Base-by-base conservation (phyloP, 2,888 invertebrate genomes). In the Amphipoea oculea region DNA sequence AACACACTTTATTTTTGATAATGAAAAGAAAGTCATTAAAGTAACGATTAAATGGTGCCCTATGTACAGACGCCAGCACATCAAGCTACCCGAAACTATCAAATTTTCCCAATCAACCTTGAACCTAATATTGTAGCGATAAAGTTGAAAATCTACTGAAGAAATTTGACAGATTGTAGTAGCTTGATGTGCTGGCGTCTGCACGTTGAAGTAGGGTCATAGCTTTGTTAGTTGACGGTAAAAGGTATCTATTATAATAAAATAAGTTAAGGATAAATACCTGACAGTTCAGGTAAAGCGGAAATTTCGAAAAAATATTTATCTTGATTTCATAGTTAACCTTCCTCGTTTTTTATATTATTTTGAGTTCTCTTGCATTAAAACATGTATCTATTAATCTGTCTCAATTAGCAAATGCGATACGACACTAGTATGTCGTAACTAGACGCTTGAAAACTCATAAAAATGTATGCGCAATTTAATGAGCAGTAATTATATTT, bases 361-460 rank as follows among this genome's bases (percentile, higher is more conserved):
- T 63, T 20, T 36, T 20, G 1, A 63, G 29, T 29, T 66, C 6
- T 29, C 5, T 66, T 63, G 29, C 75, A 42, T 23, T 23, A 11
- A 51, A 54, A 1, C 17, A 63, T 67, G n/a, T 29, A 71, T 57
- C 14, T 67, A 42, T 70, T 42, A 12, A 62, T 78, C 36, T 5
- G 51, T 78, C 17, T 60, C n/a, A 51, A 9, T 62, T 67, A 66
- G 60, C 42, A 68, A 78, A 78, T 57, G 63, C 42, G 54, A 72
- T 42, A 42, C 12, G 23, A 60, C 20, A 62, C 51, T 36, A 23
- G 42, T 29, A 45, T 78, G 40, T 82, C 63, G 84, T 60, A 78
- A 82, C 40, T 48, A 83, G 42, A 80, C 36, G 45, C 4, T 79
- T 82, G 36, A 73, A 84, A 69, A 69, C 17, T 84, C 68, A 36